phyloP scores from a whole-genome alignment of 2,113 vertebrate species.

The Phyllostomus discolor region DNA sequence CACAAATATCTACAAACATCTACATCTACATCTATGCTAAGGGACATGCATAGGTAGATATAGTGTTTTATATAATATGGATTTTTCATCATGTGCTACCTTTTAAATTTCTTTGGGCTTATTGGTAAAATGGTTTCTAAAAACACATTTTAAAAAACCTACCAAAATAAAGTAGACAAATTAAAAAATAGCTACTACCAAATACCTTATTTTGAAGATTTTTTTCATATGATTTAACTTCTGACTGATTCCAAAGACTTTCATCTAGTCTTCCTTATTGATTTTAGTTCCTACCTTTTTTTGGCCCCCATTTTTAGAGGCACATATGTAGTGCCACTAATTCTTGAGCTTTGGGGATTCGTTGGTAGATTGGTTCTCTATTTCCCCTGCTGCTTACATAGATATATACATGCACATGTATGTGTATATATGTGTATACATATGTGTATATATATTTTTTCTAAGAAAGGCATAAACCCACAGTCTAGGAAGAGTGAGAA shows the following conservation, averaged over 20 bases:
- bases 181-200: not conserved
- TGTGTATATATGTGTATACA: not conserved
- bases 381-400: not conserved
- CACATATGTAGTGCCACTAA: not conserved
- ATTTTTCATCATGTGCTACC: not conserved
- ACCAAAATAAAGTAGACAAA: not conserved
- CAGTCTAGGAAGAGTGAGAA: not conserved
- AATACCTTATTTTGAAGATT: not conserved
- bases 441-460: not conserved
- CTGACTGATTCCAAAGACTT: not conserved
- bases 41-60: not conserved
- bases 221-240: not conserved
- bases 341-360: not conserved
- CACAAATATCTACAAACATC: not conserved
- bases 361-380: not conserved
- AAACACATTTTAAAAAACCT: not conserved
- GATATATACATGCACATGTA: not conserved
- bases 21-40: not conserved
- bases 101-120: not conserved
- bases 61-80: not conserved
- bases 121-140: constrained; percentile 9
- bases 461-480: not conserved
- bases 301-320: not conserved
- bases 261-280: not conserved
- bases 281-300: not conserved